Conservation (phyloP, 1,140 invertebrate genomes). For the Hydropsyche tenuis region DNA sequence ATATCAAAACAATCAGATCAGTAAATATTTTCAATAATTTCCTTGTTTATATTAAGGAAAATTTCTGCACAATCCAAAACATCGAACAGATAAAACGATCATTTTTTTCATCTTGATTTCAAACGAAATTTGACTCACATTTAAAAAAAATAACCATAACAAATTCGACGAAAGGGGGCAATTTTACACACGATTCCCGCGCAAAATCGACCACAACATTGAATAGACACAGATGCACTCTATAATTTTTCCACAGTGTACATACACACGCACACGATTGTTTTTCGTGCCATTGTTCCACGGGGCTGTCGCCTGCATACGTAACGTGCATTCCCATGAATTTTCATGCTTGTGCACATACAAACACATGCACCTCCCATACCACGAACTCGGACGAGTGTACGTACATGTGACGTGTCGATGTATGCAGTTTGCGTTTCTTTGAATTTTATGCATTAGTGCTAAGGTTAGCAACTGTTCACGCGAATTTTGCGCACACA, state of each 20-base stretch:
- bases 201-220: neutral
- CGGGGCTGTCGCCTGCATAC: slow-evolving; percentile 14
- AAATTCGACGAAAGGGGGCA: too few species aligned
- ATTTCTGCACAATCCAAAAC: too few species aligned
- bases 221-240: neutral
- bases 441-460: slow-evolving; percentile 22
- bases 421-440: slow-evolving; percentile 4
- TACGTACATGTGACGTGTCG: neutral
- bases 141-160: too few species aligned
- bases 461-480: slow-evolving; percentile 19
- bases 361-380: neutral
- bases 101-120: too few species aligned
- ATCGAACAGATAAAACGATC: too few species aligned
- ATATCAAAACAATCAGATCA: too few species aligned
- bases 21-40: too few species aligned
- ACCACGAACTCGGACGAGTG: too few species aligned
- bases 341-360: slow-evolving; percentile 6
- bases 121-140: too few species aligned
- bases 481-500: slow-evolving; percentile 7
- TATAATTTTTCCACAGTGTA: neutral
- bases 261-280: neutral
- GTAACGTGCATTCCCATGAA: slow-evolving; percentile 19
- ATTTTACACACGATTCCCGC: neutral
- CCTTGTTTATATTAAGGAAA: too few species aligned
- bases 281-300: slow-evolving; percentile 15